These are phyloP conservation scores for Peromyscus eremicus DNA, from an alignment of 2,797 vertebrate species.

Conservation along the genomic window DNA sequence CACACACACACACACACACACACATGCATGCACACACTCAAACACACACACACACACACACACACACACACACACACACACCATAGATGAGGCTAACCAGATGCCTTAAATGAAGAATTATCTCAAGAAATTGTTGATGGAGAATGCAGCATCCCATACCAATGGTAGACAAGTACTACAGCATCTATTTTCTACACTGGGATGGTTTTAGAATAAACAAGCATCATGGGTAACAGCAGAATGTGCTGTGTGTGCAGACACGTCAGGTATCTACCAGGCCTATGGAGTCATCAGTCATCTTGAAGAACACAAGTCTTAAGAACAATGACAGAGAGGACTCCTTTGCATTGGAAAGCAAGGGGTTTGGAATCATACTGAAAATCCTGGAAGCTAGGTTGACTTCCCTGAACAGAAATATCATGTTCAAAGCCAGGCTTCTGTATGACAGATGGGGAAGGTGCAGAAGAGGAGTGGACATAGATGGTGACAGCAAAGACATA, in stretches of 20 bases:
- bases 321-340: background rate
- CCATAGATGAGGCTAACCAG: too few relatives aligned
- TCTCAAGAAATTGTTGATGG: background rate
- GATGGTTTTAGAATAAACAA: background rate
- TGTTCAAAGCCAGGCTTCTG: background rate
- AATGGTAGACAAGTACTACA: background rate
- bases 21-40: background rate
- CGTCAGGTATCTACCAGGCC: background rate
- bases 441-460: background rate
- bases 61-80: background rate
- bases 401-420: fast-evolving
- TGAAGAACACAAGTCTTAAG: background rate
- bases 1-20: too few relatives aligned
- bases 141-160: background rate
- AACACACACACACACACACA: background rate
- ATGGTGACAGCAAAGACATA: background rate
- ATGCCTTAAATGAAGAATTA: background rate
- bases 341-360: background rate
- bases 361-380: background rate
- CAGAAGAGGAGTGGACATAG: fast-evolving
- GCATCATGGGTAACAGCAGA: background rate
- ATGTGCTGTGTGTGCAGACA: background rate
- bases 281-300: background rate
- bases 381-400: background rate
- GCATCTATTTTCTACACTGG: background rate